Base-by-base conservation (phyloP, 2,888 invertebrate genomes). In the Eucera pruinosa region DNA sequence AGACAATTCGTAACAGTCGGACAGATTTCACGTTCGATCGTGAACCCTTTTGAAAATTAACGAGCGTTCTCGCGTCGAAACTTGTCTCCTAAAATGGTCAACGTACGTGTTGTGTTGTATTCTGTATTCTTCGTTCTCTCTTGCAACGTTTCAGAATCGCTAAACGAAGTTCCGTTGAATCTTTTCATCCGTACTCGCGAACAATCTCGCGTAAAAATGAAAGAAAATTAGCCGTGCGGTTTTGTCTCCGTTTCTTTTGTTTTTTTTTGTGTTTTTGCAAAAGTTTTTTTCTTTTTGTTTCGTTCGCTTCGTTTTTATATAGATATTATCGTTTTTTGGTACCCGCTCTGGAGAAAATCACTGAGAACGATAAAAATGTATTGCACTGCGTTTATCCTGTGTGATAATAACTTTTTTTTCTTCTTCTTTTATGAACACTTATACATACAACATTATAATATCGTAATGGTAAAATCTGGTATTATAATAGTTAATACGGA, bases 401-500 rank as follows among this genome's bases (percentile, higher is more conserved):
- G 45, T 64, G 82, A 81, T 74, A 70, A 78, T 84, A 73, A 76
- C 2, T 39, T 15, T 25, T 43, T 20, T 15, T 33, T 50, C 23
- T 18, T 47, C 23, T 43, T 27, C 20, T 52, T 61, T 72, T 61
- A 76, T 80, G 80, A 84, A 84, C 78, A 84, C 84, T 84, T 84
- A 84, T 72, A 78, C 78, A 72, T 84, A 84, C 61, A 84, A 79
- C 67, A 67, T 84, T 82, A 78, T 82, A 84, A 84, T 84, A 84
- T 84, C 84, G 64, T 75, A 80, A 80, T 80, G 78, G 80, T 84
- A 84, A 80, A 84, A 84, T 84, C 80, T 84, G 85, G 73, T 80
- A 76, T 79, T 69, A 73, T 66, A 82, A 76, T 78, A 78, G 61
- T 71, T 69, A 64, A 52, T 71, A 78, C 73, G 75, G 75, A 80